Evolutionary conservation across 2,888 invertebrate species (phyloP).

Genomic region (Yponomeuta plumbellus): DNA sequence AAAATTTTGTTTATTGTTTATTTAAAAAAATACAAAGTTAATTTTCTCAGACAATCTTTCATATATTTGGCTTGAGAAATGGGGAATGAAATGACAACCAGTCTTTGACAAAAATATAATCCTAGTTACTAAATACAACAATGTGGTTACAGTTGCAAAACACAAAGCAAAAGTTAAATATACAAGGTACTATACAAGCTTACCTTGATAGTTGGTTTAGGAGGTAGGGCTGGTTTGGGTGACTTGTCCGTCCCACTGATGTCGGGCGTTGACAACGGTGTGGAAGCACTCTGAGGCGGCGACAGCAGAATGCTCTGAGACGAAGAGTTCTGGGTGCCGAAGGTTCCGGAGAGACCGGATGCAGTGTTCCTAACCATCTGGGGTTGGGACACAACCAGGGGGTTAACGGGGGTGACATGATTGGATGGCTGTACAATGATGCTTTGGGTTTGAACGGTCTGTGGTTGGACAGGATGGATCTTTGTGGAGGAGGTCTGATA

Average conservation of each 20-base stretch:
- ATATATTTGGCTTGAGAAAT: no score
- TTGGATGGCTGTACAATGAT: constrained; percentile 41
- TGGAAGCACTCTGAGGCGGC: constrained; percentile 79
- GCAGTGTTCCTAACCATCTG: constrained; percentile 72
- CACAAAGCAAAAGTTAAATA: constrained; percentile 3
- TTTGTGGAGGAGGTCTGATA: constrained; percentile 89
- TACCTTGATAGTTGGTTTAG: constrained; percentile 85
- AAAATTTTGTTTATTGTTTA: no score
- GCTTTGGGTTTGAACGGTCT: constrained; percentile 77
- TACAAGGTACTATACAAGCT: neutral
- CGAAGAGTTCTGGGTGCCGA: constrained; percentile 55
- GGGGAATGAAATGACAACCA: neutral
- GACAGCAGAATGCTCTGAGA: constrained; percentile 71
- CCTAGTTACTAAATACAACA: neutral
- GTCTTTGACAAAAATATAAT: neutral
- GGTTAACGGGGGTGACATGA: constrained; percentile 59
- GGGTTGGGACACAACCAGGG: constrained; percentile 52
- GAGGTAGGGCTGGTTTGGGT: constrained; percentile 87
- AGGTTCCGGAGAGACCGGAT: constrained; percentile 64
- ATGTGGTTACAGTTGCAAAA: neutral
- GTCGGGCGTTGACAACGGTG: constrained; percentile 75
- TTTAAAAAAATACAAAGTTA: no score
- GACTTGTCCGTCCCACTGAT: constrained; percentile 72
- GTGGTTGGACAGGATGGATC: constrained; percentile 87
- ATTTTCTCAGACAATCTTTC: no score